Evolutionary conservation across 2,113 vertebrate genomes (phyloP).

Genomic region (Isichthys henryi): DNA sequence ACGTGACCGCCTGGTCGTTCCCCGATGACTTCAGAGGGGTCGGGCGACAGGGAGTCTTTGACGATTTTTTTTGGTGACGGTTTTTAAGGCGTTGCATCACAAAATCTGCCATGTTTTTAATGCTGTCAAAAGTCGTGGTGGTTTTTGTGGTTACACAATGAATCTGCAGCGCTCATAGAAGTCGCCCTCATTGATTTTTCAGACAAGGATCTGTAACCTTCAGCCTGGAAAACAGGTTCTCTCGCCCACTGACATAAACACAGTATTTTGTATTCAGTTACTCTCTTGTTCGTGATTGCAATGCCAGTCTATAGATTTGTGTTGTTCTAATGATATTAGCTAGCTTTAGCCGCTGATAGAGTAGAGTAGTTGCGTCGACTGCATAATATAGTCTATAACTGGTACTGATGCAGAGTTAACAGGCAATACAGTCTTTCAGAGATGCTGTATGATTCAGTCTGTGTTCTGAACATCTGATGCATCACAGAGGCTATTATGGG

Average conservation of each 20-base stretch:
- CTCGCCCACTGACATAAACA: not conserved
- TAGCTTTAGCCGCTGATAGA: not conserved
- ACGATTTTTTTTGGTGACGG: not conserved
- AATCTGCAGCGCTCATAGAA: not conserved
- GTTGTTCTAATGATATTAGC: not conserved
- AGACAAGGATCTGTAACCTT: not conserved
- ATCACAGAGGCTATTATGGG: not conserved
- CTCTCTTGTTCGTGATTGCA: not conserved
- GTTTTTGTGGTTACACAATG: not conserved
- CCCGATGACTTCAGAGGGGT: not conserved
- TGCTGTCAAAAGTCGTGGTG: not conserved
- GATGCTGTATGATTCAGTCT: not conserved
- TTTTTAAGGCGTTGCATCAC: not conserved
- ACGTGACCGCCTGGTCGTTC: conserved; percentile 29
- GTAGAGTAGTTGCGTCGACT: not conserved
- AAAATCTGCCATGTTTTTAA: not conserved
- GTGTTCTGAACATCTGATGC: not conserved
- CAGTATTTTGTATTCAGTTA: not conserved
- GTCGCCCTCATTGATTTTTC: not conserved
- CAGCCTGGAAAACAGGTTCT: not conserved
- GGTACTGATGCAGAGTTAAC: not conserved
- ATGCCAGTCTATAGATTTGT: not conserved
- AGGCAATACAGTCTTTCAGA: not conserved
- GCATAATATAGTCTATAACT: not conserved
- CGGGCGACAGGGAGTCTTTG: not conserved